Evolutionary conservation across 1,140 invertebrate species (phyloP).

Genomic region (Drosophila nannoptera): DNA sequence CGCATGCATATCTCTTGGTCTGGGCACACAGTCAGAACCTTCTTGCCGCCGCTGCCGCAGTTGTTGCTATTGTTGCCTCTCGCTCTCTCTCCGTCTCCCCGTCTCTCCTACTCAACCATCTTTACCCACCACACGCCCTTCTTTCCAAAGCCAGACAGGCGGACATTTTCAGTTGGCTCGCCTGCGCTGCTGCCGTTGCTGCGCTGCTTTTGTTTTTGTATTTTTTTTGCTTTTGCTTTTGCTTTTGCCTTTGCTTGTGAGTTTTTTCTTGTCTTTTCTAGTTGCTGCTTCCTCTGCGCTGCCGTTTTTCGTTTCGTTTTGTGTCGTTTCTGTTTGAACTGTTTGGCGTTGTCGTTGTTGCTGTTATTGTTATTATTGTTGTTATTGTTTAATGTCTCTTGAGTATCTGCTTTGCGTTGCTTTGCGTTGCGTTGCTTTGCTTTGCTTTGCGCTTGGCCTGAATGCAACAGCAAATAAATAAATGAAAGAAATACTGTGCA

Average conservation of each 20-base stretch:
- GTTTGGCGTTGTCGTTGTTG: conserved; percentile 21
- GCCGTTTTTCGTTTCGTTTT: conserved; percentile 39
- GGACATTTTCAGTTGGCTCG: conserved; percentile 18
- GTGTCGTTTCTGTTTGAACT: conserved; percentile 39
- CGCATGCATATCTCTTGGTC: background rate
- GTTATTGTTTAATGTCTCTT: conserved; percentile 48
- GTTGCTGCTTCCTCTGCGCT: conserved; percentile 18
- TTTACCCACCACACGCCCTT: conserved; percentile 22
- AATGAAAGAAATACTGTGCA: conserved; percentile 11
- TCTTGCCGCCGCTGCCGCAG: background rate
- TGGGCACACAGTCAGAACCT: background rate
- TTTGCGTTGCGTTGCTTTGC: conserved; percentile 42
- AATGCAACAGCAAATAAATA: conserved; percentile 44
- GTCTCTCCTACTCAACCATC: background rate
- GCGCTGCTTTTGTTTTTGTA: background rate
- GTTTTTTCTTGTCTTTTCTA: conserved; percentile 10
- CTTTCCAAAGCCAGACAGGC: conserved; percentile 6
- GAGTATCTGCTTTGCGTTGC: conserved; percentile 42
- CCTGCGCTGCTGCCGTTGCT: conserved; percentile 6
- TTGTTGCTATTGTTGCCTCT: conserved; percentile 1
- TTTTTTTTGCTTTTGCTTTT: background rate
- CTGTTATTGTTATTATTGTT: conserved; percentile 41
- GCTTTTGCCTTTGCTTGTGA: background rate
- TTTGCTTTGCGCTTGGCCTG: conserved; percentile 65
- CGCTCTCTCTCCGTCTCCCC: background rate